phyloP scores from a whole-genome alignment of 2,797 vertebrate species.

The Numenius phaeopus region DNA sequence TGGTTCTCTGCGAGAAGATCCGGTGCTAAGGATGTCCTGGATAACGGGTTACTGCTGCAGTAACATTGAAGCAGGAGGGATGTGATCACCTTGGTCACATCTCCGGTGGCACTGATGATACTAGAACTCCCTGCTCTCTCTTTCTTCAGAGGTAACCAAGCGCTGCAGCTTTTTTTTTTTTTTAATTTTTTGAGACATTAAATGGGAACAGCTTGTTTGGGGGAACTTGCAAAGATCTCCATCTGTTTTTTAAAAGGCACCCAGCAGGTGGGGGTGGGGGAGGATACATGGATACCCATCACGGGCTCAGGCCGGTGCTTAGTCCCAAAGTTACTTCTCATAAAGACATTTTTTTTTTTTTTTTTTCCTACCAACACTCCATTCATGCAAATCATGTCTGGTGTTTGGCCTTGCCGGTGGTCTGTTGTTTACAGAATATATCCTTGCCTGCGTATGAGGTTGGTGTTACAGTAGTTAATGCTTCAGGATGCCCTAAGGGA shows the following conservation, averaged over 20 bases:
- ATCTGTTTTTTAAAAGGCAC: not conserved
- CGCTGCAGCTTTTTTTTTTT: not conserved
- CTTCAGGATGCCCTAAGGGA: not conserved
- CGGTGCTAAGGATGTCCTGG: not conserved
- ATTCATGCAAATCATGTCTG: not conserved
- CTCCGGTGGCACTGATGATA: rapidly evolving
- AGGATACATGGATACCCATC: rapidly evolving
- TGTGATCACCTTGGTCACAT: not conserved
- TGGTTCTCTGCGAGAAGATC: not conserved
- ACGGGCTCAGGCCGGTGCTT: not conserved
- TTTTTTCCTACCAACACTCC: not conserved
- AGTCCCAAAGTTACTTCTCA: not conserved
- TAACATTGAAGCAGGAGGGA: not conserved
- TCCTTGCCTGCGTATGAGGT: not conserved
- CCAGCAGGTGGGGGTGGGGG: not conserved
- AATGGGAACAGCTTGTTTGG: not conserved
- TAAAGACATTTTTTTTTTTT: not conserved
- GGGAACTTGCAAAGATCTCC: not conserved
- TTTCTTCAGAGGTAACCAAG: not conserved
- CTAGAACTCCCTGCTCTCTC: not conserved
- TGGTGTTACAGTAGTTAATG: not conserved
- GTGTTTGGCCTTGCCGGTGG: not conserved
- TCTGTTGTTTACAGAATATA: not conserved
- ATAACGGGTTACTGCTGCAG: rapidly evolving
- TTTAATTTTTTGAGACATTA: not conserved